A percentile compares a stretch with the other conserved stretches of the same genome.
Evolutionary conservation across 1,140 invertebrate species (phyloP).

Genomic region (Drosophila arizonae): DNA sequence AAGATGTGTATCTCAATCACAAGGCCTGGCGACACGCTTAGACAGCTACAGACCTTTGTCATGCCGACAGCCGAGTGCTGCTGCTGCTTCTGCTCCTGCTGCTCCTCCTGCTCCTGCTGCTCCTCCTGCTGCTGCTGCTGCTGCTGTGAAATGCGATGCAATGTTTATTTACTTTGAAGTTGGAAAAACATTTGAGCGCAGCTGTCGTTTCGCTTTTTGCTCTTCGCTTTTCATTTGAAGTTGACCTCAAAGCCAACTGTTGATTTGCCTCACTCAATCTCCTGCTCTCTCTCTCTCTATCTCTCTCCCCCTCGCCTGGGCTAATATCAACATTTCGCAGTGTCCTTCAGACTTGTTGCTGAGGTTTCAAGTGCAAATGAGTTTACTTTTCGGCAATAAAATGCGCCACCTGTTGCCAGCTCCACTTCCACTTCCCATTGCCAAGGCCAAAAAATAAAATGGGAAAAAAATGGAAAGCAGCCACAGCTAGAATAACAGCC

Average conservation of each 20-base stretch:
- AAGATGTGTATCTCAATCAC: conserved; percentile 51
- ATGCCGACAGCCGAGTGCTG: too few relatives aligned
- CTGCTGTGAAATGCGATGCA: conserved; percentile 20
- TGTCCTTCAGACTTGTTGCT: conserved; percentile 48
- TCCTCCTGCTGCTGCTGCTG: neutral
- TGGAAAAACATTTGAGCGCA: conserved; percentile 17
- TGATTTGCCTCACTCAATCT: conserved; percentile 18
- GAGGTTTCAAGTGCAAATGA: conserved; percentile 69
- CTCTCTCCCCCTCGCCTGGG: neutral
- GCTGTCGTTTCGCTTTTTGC: conserved; percentile 7
- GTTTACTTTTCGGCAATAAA: conserved; percentile 60
- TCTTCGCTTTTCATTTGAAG: conserved; percentile 37
- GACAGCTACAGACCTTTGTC: neutral
- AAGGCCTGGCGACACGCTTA: conserved; percentile 31
- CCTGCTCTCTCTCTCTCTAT: conserved; percentile 31
- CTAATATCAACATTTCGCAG: conserved; percentile 2
- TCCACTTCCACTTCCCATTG: neutral
- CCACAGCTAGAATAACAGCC: conserved; percentile 54
- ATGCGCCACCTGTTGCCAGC: conserved; percentile 59
- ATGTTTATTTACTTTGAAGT: conserved; percentile 65
- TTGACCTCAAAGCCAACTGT: conserved; percentile 49
- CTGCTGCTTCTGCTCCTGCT: neutral
- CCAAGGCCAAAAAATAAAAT: conserved; percentile 21
- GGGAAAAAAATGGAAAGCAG: neutral
- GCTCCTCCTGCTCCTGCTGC: neutral